Base-by-base conservation (phyloP, 2,888 invertebrate species). In the Pachycephus smyrnensis region DNA sequence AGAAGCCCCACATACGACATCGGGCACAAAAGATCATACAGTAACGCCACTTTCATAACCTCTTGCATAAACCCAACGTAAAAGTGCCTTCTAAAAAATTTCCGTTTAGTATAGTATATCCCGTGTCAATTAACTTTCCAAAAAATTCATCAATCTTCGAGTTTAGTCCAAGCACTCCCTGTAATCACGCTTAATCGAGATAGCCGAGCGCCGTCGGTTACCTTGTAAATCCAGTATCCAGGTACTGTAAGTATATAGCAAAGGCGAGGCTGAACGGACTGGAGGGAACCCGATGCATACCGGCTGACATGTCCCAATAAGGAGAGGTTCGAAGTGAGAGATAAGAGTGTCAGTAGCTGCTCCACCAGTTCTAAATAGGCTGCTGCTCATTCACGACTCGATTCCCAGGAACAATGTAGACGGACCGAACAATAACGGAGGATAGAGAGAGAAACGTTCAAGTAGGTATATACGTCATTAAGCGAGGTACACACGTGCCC, bases 401-500 rank as follows among this genome's bases (percentile, higher is more conserved):
- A 71, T 71, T 33, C 71, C 71, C 71, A 33, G 71, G 71, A 71
- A 71, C 32, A 71, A 71, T 71, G 15, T 33, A 55, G 23, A 55
- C 55, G 23, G 33, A 71, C 12, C 71, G 71, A 32, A 71, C 31
- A 71, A 31, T 31, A 71, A 71, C 15, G 71, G 15, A 33, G 33
- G 30, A 71, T 6, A 71, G 31, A 71, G 11, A 30, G 30, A 69
- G 31, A 71, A 32, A 71, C 71, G 31, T 55, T 55, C 23, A 55
- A 55, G 55, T 55, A 23, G 55, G 9, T 23, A 55, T 55, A 9
- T 55, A 55, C 84, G 86, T 84, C 86, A 85, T 86, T 85, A 86
- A 55, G 83, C 81, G 82, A 55, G 84, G 74, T 69, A 68, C 71
- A 86, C 87, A 85, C 87, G 86, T 83, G 86, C 80, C 84, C 84